These are phyloP conservation scores for Leptarthrus brevirostris DNA, from an alignment of 2,888 invertebrate species.

Conservation along the genomic window DNA sequence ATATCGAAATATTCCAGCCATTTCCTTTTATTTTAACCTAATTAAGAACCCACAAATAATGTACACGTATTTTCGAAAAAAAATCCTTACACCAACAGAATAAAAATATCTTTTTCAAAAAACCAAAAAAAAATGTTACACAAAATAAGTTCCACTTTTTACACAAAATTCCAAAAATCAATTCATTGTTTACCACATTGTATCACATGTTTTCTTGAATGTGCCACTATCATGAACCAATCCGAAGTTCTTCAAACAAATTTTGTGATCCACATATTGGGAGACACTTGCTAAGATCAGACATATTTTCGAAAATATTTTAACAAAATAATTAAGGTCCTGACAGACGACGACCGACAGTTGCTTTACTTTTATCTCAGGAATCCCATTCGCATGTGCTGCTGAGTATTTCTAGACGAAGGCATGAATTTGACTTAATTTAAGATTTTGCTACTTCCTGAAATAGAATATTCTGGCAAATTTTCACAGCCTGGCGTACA, in stretches of 20 bases:
- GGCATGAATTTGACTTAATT: constrained; percentile 14
- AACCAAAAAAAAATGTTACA: not conserved
- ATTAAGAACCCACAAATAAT: constrained; percentile 3
- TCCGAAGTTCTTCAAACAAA: constrained; percentile 12
- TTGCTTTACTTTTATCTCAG: constrained; percentile 16
- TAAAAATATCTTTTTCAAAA: not conserved
- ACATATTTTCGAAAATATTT: constrained; percentile 12
- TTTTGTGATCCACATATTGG: not conserved
- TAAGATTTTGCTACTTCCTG: constrained; percentile 14
- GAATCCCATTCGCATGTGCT: constrained; percentile 22
- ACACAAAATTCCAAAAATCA: not conserved
- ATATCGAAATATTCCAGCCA: constrained; percentile 66
- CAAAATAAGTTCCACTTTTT: not conserved
- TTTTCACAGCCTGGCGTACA: not conserved
- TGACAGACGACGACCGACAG: not conserved
- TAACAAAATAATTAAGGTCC: constrained; percentile 5
- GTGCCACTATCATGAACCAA: constrained; percentile 15
- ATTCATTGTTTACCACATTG: constrained; percentile 14
- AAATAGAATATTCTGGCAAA: constrained; percentile 46
- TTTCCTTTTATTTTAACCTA: constrained; percentile 54
- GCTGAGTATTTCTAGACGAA: constrained; percentile 19
- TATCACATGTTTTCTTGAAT: constrained; percentile 13
- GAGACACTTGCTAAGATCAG: not conserved
- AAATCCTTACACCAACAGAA: not conserved
- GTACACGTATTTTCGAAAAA: not conserved